phyloP scores from a whole-genome alignment of 35 echinoderm and acorn worm species.

The Diadema setosum region DNA sequence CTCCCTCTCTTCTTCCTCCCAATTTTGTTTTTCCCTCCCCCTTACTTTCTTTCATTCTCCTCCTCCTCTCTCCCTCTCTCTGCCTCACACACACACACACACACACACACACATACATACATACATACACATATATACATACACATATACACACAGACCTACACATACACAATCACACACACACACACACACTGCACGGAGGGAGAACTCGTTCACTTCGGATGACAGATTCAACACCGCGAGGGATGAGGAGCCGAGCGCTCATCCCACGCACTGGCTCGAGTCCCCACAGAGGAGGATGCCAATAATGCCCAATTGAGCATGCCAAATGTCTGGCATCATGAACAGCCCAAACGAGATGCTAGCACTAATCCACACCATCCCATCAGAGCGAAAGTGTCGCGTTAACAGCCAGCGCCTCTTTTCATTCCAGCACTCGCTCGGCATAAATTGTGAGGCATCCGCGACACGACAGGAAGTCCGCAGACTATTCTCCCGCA shows the following conservation, averaged over 20 bases:
- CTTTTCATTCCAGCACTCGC: not conserved
- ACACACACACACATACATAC: not conserved
- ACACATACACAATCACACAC: not conserved
- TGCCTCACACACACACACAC: not conserved
- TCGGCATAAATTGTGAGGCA: not conserved
- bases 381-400: not conserved
- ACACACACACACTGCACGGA: not conserved
- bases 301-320: conserved; percentile 29
- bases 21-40: too few species aligned
- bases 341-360: not conserved
- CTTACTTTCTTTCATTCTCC: too few species aligned
- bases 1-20: too few species aligned
- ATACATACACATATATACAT: too few species aligned
- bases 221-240: not conserved
- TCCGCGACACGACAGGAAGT: conserved; percentile 25
- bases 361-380: not conserved
- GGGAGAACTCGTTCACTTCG: too few species aligned
- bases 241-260: not conserved
- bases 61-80: not conserved
- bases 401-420: not conserved
- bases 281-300: not conserved
- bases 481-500: not conserved
- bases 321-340: conserved; percentile 15
- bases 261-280: not conserved
- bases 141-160: not conserved